These are phyloP conservation scores for Parelbella ahira DNA, from an alignment of 2,888 invertebrate species.

Conservation along the genomic window DNA sequence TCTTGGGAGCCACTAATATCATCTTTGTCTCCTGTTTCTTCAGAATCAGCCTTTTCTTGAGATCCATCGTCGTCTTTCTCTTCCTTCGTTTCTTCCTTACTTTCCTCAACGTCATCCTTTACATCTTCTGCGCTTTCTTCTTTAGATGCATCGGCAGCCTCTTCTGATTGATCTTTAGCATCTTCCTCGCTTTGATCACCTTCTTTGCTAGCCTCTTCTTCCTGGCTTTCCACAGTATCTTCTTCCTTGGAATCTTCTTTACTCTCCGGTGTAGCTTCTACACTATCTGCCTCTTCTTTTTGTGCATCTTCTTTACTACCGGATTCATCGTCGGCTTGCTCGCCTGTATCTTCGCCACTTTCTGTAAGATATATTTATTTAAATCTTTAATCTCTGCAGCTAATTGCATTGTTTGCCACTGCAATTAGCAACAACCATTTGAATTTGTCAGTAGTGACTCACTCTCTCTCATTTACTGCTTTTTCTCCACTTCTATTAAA, in stretches of 20 bases:
- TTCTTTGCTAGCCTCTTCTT: constrained; percentile 34
- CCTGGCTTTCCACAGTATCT: constrained; percentile 33
- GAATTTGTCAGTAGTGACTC: too few species aligned
- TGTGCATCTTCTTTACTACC: constrained; percentile 36
- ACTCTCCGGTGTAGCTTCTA: constrained; percentile 28
- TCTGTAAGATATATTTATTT: constrained; percentile 44
- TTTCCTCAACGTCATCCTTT: constrained; percentile 34
- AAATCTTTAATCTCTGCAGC: too few species aligned
- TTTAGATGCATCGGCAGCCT: constrained; percentile 40
- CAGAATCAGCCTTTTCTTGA: constrained; percentile 66
- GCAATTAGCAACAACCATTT: too few species aligned
- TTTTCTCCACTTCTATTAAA: too few species aligned
- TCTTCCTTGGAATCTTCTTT: constrained; percentile 40
- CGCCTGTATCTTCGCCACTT: constrained; percentile 52
- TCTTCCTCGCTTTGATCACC: constrained; percentile 32
- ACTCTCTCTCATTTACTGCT: too few species aligned
- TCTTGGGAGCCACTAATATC: constrained; percentile 41
- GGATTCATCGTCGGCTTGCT: constrained; percentile 36
- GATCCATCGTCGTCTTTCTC: constrained; percentile 65
- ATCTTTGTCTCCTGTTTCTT: constrained; percentile 41
- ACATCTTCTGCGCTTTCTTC: constrained; percentile 33
- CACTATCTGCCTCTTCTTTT: constrained; percentile 43
- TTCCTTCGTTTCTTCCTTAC: constrained; percentile 39
- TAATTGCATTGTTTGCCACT: too few species aligned
- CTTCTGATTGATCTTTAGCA: constrained; percentile 45